Percentiles rank a stretch among this genome's conserved stretches.
Conservation (phyloP, 2,113 vertebrate genomes). For the Uropsilus gracilis region DNA sequence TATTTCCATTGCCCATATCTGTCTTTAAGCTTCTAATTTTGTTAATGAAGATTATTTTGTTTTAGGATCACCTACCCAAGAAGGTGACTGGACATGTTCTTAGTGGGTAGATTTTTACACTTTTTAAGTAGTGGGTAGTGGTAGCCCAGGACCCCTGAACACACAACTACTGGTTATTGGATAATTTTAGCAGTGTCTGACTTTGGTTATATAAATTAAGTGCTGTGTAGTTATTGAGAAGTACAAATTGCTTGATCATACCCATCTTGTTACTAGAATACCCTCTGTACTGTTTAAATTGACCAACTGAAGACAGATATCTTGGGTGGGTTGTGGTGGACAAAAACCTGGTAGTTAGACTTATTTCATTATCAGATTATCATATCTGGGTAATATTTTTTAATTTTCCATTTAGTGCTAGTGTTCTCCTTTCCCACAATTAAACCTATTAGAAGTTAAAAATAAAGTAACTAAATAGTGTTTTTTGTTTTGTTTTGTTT, state of each 20-base stretch:
- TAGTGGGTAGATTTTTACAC: background rate
- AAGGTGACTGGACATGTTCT: background rate
- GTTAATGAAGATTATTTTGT: background rate
- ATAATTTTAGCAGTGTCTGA: background rate
- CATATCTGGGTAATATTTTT: background rate
- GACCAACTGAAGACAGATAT: background rate
- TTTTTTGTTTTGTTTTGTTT: too few species aligned
- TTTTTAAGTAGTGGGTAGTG: background rate
- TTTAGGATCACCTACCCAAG: background rate
- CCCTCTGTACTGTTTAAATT: background rate
- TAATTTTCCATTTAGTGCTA: background rate
- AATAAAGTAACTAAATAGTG: background rate
- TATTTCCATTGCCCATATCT: background rate
- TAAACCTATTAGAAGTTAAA: background rate
- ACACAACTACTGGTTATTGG: too few species aligned
- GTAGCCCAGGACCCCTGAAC: background rate
- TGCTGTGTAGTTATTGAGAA: background rate
- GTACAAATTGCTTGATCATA: background rate
- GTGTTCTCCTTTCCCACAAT: background rate
- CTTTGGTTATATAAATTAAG: background rate
- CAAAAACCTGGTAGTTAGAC: background rate
- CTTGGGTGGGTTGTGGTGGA: fast-evolving
- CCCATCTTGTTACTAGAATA: background rate
- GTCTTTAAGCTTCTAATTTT: background rate
- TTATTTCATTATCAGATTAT: background rate